A percentile compares a stretch with the other conserved stretches of the same genome.
phyloP scores from a whole-genome alignment of 2,797 vertebrate genomes.

The Naso thynnoides region DNA sequence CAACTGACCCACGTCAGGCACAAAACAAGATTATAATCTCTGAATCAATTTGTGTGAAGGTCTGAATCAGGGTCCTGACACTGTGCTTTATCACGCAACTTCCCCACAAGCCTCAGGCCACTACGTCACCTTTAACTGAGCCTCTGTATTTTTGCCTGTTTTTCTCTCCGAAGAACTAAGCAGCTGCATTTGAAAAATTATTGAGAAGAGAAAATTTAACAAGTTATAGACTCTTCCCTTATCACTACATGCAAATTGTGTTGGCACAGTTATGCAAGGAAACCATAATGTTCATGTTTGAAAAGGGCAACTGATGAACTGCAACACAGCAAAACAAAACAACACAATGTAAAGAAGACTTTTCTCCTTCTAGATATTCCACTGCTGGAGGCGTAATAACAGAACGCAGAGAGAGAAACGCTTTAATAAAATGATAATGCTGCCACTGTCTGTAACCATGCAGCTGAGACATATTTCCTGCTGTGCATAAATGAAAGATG shows the following conservation, averaged over 20 bases:
- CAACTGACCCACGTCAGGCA: conserved; percentile 66
- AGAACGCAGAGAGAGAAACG: conserved; percentile 24
- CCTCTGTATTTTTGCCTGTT: conserved; percentile 30
- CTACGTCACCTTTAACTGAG: conserved; percentile 47
- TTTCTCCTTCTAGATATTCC: conserved; percentile 21
- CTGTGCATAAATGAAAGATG: not conserved
- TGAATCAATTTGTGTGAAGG: conserved; percentile 79
- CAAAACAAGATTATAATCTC: conserved; percentile 83
- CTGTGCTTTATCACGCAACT: conserved; percentile 58
- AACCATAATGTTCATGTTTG: conserved; percentile 5
- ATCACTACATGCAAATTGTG: conserved; percentile 28
- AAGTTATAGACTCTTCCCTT: conserved; percentile 10
- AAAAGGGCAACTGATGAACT: not conserved
- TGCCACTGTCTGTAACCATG: not conserved
- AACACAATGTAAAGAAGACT: not conserved
- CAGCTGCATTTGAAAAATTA: conserved; percentile 20
- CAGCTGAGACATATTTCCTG: not conserved
- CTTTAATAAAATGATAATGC: conserved; percentile 14
- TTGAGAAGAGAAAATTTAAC: conserved; percentile 7
- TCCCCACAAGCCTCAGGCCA: conserved; percentile 55
- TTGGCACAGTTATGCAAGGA: not conserved
- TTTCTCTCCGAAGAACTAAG: conserved; percentile 28
- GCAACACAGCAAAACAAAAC: conserved; percentile 1
- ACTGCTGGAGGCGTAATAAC: not conserved
- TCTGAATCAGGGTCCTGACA: conserved; percentile 73